Percentiles rank a stretch among this genome's conserved stretches.
phyloP scores from a whole-genome alignment of 2,797 vertebrate species.

The Acanthurus leucopareius region DNA sequence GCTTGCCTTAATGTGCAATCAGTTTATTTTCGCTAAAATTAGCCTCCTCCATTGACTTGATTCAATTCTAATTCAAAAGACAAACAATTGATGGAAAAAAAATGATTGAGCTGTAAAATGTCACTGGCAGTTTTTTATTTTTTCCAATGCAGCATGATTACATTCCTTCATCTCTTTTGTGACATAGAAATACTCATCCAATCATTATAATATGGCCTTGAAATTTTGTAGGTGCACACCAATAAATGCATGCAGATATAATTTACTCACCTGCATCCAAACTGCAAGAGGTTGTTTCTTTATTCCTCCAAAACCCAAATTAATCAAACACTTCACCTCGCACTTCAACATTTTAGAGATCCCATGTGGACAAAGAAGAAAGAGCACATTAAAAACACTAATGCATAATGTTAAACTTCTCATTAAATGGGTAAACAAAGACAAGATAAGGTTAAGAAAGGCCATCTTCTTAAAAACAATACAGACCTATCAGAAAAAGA shows the following conservation, averaged over 20 bases:
- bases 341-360: not conserved
- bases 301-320: not conserved
- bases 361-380: too few species aligned
- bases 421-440: not conserved
- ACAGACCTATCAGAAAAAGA: not conserved
- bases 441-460: not conserved
- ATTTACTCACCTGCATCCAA: not conserved
- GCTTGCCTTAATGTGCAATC: slow-evolving; percentile 19
- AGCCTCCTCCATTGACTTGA: slow-evolving; percentile 5
- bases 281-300: not conserved
- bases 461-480: not conserved
- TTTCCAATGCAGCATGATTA: not conserved
- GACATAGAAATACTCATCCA: not conserved
- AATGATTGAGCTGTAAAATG: slow-evolving; percentile 33
- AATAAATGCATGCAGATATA: not conserved
- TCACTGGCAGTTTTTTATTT: not conserved
- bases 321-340: not conserved
- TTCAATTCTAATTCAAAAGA: slow-evolving; percentile 36
- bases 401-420: not conserved
- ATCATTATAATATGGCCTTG: not conserved
- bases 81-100: slow-evolving; percentile 28
- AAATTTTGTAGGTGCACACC: not conserved
- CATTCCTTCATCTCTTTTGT: slow-evolving; percentile 8
- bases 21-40: slow-evolving; percentile 31
- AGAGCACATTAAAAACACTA: not conserved